Conservation (phyloP, 1,140 invertebrate species). For the Drosophila tristis region DNA sequence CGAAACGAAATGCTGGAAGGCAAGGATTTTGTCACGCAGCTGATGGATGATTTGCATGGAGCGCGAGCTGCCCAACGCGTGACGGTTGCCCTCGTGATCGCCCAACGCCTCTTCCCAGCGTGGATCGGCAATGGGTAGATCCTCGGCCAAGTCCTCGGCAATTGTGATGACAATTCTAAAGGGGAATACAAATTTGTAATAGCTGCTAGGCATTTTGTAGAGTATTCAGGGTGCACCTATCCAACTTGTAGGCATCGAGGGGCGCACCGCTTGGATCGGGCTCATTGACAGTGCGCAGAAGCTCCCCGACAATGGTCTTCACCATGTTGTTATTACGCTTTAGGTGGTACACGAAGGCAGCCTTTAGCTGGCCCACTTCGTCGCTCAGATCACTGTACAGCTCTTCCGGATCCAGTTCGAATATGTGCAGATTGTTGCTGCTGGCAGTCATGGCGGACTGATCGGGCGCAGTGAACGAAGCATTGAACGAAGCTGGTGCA, state of each 20-base stretch:
- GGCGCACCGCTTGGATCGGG: constrained; percentile 72
- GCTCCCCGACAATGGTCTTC: constrained; percentile 88
- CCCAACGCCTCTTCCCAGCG: constrained; percentile 87
- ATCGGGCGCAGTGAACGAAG: constrained; percentile 31
- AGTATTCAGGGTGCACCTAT: constrained; percentile 81
- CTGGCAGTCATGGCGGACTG: constrained; percentile 32
- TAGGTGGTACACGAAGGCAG: constrained; percentile 91
- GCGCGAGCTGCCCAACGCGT: constrained; percentile 87
- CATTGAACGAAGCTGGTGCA: constrained; percentile 40
- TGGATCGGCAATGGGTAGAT: constrained; percentile 94
- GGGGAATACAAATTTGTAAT: constrained; percentile 68
- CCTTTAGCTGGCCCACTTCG: constrained; percentile 88
- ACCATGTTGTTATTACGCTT: constrained; percentile 86
- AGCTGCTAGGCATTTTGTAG: constrained; percentile 83
- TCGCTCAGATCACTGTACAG: constrained; percentile 88
- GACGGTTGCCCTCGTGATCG: constrained; percentile 48
- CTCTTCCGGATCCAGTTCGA: constrained; percentile 90
- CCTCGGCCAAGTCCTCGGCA: constrained; percentile 93
- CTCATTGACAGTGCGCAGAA: constrained; percentile 86
- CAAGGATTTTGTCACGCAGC: constrained; percentile 93
- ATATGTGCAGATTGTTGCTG: constrained; percentile 87
- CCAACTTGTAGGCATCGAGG: constrained; percentile 65
- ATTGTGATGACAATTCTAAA: constrained; percentile 88
- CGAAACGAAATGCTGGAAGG: constrained; percentile 89
- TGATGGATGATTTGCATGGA: constrained; percentile 93